These are phyloP conservation scores for Adrianichthys oophorus DNA, from an alignment of 2,797 vertebrate species.

Conservation along the genomic window DNA sequence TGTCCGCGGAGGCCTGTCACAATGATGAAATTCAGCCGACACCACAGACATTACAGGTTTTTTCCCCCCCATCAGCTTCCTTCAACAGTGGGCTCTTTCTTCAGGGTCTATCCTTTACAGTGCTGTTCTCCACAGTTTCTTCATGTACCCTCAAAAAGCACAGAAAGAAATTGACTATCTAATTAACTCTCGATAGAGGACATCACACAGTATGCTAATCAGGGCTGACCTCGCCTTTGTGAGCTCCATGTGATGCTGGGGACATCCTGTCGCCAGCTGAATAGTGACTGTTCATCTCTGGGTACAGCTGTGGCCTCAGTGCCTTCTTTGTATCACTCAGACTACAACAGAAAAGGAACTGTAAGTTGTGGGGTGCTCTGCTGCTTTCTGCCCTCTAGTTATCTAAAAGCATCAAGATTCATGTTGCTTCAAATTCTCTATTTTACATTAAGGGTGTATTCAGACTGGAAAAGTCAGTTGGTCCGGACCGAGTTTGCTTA, in stretches of 20 bases:
- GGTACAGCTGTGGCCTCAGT: slow-evolving; percentile 67
- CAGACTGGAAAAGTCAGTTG: too few species aligned
- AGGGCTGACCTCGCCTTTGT: slow-evolving; percentile 40
- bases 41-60: slow-evolving; percentile 55
- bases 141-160: slow-evolving; percentile 32
- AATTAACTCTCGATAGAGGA: slow-evolving; percentile 37
- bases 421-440: slow-evolving; percentile 12
- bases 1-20: slow-evolving; percentile 41
- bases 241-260: slow-evolving; percentile 34
- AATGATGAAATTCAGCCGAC: slow-evolving; percentile 38
- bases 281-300: slow-evolving; percentile 63
- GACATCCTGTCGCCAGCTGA: slow-evolving; percentile 67
- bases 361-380: slow-evolving; percentile 13
- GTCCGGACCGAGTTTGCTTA: not conserved
- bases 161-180: slow-evolving; percentile 18
- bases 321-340: slow-evolving; percentile 53
- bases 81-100: slow-evolving; percentile 55
- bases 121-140: slow-evolving; percentile 4
- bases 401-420: slow-evolving; percentile 17
- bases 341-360: slow-evolving; percentile 37
- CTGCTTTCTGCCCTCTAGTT: slow-evolving; percentile 10
- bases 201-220: slow-evolving; percentile 28
- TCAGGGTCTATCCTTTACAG: slow-evolving; percentile 23
- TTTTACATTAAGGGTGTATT: too few species aligned
- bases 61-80: slow-evolving; percentile 38